Evolutionary conservation across 2,113 vertebrate species (phyloP), one percentile per base, ranked within the genome.

Genomic region (Mohoua ochrocephala): DNA sequence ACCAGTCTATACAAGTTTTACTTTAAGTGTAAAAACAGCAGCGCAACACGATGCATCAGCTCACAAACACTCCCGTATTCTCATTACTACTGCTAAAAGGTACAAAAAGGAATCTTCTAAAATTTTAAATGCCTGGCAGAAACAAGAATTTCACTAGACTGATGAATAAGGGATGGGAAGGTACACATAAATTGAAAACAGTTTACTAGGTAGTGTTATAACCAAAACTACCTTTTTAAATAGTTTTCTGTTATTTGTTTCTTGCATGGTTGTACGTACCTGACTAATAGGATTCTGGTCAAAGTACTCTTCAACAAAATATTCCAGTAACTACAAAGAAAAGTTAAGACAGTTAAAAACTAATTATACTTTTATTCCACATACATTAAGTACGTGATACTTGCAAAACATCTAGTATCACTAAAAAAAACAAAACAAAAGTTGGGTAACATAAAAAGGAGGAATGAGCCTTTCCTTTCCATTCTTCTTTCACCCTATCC

Each of bases 281-380:
- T 99, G 99, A 97, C 99, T 99, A 94, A 99, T 99, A 88, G 99
- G 99, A 96, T 99, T 99, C 93, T 99, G 99, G 96, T 99, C 99
- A 98, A 99, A 99, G 96, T 99, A 99, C 91, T 99, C 99, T 60
- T 99, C 99, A 47, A 99, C 98, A 92, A 99, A 99, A 75, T 98
- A 98, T 95, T 99, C 99, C 97, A 99, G 73, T 85, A 99, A 97
- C 99, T 99, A 94, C 28, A 95, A 63, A 89, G 90, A 96, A 57
- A 96, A 87, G 69, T 52, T 33, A 71, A 53, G 33, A 89, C 59
- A 7, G 8, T 68, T 94, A 93, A 83, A 86, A 93, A 86, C 15
- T 9, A 70, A n/a, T 74, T 42, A 54, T 7, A 53, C 15, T n/a
- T 90, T 76, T 67, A 75, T 45, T 86, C 35, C 33, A 77, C 4